A percentile compares a stretch with the other conserved stretches of the same genome.
Evolutionary conservation across 2,888 invertebrate species (phyloP).

Genomic region (Spodoptera exigua): DNA sequence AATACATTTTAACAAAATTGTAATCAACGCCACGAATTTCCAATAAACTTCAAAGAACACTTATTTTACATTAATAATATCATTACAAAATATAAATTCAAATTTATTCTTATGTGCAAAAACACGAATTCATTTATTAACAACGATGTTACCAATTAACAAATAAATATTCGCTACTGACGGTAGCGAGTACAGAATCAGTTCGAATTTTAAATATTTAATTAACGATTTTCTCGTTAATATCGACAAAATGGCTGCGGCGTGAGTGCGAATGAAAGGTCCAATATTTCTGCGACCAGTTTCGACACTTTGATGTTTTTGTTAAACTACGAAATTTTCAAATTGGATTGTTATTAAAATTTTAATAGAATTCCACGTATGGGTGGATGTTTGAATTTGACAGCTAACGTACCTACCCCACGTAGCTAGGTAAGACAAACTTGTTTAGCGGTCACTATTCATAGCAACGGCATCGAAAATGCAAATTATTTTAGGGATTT

Average conservation of each 20-base stretch:
- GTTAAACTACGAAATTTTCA: conserved; percentile 14
- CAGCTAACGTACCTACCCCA: too few relatives aligned
- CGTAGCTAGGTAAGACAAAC: too few relatives aligned
- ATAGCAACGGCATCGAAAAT: too few relatives aligned
- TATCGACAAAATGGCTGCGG: conserved; percentile 35
- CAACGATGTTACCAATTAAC: conserved; percentile 58
- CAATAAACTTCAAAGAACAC: too few relatives aligned
- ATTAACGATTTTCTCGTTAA: conserved; percentile 47
- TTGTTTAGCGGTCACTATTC: too few relatives aligned
- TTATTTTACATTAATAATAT: too few relatives aligned
- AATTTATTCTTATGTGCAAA: conserved; percentile 6
- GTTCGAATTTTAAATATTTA: conserved; percentile 59
- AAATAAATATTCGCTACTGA: conserved; percentile 45
- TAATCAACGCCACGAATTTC: too few relatives aligned
- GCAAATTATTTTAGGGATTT: too few relatives aligned
- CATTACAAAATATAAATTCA: too few relatives aligned
- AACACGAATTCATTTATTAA: conserved; percentile 13
- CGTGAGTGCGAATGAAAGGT: conserved; percentile 22
- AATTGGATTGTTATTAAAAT: conserved; percentile 3
- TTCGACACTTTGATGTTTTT: conserved; percentile 31
- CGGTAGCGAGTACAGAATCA: conserved; percentile 24
- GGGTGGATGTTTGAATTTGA: background rate
- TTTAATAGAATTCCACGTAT: background rate
- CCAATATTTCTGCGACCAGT: conserved; percentile 22
- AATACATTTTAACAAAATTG: too few relatives aligned